Evolutionary conservation across 2,888 invertebrate genomes (phyloP), one percentile per base, ranked within the genome.

Genomic region (Mystacides longicornis): DNA sequence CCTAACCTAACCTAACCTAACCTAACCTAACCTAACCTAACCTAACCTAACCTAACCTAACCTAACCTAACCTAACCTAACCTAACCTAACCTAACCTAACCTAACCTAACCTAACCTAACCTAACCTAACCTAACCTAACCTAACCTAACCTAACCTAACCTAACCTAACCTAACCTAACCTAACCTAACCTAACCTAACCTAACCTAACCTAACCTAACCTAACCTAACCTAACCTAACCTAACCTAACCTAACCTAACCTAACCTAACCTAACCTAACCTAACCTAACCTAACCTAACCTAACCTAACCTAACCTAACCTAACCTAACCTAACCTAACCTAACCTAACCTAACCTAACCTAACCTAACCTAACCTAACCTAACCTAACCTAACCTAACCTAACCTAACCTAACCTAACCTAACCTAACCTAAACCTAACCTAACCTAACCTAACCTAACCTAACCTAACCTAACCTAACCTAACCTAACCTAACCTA

Each of bases 271-370:
- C 43, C 49, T 43, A 51, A 49, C 23, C 49, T 27, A 27, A 49
- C 23, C 49, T 27, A 27, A 49, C 23, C 49, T 27, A 27, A 49
- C 23, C 49, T 27, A 52, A 43, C 52, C 23, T 27, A 52, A 33
- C 43, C 43, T 43, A 43, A 43, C 43, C 23, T 27, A 52, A 43
- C 52, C 23, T 27, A 52, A 43, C 52, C 21, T 20, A 51, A 16
- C 52, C 51, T 33, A 59, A 43, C 43, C 43, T 43, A 43, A 43
- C 43, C 43, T 43, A 43, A 43, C 43, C 43, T 43, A 43, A 43
- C 43, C 43, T 43, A 43, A 43, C 43, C 43, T 43, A 43, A 43
- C 43, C 43, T 43, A 43, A 43, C 43, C 43, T 43, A 43, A 43
- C 43, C 43, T 43, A 43, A 43, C 43, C 43, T 43, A 43, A 7